Evolutionary conservation across 2,888 invertebrate species (phyloP).

Genomic region (Ichneumon xanthorius): DNA sequence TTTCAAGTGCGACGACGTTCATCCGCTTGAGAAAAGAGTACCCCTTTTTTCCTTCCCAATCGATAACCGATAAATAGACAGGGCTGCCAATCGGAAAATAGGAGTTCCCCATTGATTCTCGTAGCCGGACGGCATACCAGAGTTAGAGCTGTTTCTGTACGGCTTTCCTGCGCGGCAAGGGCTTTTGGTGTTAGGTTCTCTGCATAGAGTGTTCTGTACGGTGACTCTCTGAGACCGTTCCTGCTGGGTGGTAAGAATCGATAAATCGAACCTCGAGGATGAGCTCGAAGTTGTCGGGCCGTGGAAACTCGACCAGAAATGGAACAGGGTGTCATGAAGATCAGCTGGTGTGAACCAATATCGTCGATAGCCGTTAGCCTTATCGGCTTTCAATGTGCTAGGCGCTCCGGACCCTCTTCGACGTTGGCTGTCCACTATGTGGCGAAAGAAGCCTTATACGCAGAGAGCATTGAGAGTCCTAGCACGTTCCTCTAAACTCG

Average conservation of each 20-base stretch:
- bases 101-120: constrained; percentile 82
- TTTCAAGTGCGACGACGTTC: too few relatives aligned
- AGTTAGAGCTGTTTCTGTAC: constrained; percentile 77
- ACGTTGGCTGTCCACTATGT: not conserved
- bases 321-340: constrained; percentile 77
- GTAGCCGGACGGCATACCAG: constrained; percentile 79
- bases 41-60: constrained; percentile 38
- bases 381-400: constrained; percentile 65
- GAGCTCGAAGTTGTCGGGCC: constrained; percentile 68
- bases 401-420: not conserved
- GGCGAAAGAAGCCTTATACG: not conserved
- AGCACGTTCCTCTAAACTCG: not conserved
- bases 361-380: constrained; percentile 53
- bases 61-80: constrained; percentile 77
- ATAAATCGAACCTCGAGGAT: constrained; percentile 75
- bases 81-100: constrained; percentile 78
- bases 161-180: constrained; percentile 40
- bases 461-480: not conserved
- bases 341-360: constrained; percentile 63
- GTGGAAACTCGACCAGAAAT: constrained; percentile 82
- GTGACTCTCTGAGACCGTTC: not conserved
- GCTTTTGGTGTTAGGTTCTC: not conserved
- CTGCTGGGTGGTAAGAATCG: constrained; percentile 68
- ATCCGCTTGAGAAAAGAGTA: too few relatives aligned
- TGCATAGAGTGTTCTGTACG: not conserved